Evolutionary conservation across 2,888 invertebrate species (phyloP).

Genomic region (Noctua pronuba): DNA sequence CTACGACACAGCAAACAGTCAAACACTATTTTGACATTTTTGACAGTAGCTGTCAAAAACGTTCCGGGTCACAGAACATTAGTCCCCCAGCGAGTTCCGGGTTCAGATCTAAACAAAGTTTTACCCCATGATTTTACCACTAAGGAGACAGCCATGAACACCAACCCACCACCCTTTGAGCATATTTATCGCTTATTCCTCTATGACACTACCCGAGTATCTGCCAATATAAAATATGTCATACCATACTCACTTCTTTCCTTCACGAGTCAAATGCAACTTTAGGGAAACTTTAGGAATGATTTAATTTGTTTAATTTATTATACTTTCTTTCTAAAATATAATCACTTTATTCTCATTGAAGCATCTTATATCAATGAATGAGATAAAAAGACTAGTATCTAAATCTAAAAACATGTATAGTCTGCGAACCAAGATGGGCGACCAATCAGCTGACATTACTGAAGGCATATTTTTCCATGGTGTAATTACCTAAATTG

Average conservation of each 20-base stretch:
- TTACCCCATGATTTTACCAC: background rate
- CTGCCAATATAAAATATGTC: background rate
- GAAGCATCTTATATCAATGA: background rate
- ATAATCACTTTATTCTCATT: background rate
- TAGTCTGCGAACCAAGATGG: slow-evolving; percentile 69
- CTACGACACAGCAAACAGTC: background rate
- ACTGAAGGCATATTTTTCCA: slow-evolving; percentile 83
- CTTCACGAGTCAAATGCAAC: too few species aligned
- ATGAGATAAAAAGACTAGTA: slow-evolving; percentile 19
- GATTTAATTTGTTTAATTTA: background rate
- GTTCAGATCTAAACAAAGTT: background rate
- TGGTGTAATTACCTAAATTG: slow-evolving; percentile 80
- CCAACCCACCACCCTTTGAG: background rate
- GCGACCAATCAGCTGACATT: slow-evolving; percentile 87
- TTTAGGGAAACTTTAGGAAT: too few species aligned
- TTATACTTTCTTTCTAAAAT: background rate
- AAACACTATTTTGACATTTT: slow-evolving; percentile 27
- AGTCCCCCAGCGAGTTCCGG: background rate
- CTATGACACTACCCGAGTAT: background rate
- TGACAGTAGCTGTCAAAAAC: slow-evolving; percentile 18
- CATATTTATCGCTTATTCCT: background rate
- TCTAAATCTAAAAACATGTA: background rate
- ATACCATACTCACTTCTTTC: background rate
- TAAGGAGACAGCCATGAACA: background rate
- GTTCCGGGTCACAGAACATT: too few species aligned